A percentile compares a stretch with the other conserved stretches of the same genome.
phyloP scores from a whole-genome alignment of 2,888 invertebrate genomes.

The Chirona hameri region DNA sequence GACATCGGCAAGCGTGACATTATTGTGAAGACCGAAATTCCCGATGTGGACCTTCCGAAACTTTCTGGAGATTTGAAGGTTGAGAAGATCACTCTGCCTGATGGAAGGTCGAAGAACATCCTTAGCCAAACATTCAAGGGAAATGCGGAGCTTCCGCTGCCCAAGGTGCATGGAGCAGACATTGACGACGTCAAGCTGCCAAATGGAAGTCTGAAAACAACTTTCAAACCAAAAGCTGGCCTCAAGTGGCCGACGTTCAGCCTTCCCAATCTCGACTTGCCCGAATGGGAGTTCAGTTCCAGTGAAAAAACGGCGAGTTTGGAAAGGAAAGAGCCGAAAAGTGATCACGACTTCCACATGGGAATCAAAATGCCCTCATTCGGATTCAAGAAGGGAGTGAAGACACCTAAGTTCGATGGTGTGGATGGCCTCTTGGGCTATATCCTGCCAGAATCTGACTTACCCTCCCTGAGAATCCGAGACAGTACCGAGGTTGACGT shows the following conservation, averaged over 20 bases:
- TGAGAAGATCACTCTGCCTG: not conserved
- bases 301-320: not conserved
- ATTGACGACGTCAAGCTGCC: slow-evolving; percentile 31
- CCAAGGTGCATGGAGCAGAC: slow-evolving; percentile 32
- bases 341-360: not conserved
- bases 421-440: not conserved
- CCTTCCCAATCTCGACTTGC: not conserved
- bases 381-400: not conserved
- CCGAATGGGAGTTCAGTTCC: not conserved
- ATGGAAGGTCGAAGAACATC: not conserved
- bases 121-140: slow-evolving; percentile 23
- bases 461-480: not conserved
- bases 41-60: not conserved
- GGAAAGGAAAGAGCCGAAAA: not conserved
- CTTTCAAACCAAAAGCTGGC: not conserved
- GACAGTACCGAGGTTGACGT: slow-evolving; percentile 4
- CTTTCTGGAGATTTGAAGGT: not conserved
- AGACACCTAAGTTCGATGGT: slow-evolving; percentile 12
- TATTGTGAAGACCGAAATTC: not conserved
- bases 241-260: not conserved
- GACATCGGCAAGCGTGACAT: not conserved
- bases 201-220: slow-evolving; percentile 12
- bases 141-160: slow-evolving; percentile 32
- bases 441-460: not conserved
- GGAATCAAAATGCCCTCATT: slow-evolving; percentile 23